Evolutionary conservation across 1,140 invertebrate genomes (phyloP), one percentile per base, ranked within the genome.

Genomic region (Lysiphlebus fabarum): DNA sequence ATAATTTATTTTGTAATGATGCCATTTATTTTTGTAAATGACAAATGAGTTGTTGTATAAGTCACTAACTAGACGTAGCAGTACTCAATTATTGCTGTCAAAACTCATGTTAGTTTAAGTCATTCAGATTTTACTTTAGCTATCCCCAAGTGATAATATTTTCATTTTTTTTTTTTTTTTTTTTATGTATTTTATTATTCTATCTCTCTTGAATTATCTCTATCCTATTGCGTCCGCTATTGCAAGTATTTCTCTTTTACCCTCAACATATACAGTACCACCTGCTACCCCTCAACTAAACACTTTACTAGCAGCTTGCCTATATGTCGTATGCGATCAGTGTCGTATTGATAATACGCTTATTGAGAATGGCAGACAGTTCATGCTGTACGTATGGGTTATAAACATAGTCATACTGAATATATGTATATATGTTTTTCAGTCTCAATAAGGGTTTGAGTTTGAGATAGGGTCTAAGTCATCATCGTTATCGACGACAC

Each of bases 11-110:
- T 70, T 72, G 73, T 74, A 75, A 74, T 74, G 68, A 67, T 74
- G 74, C 73, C 72, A 73, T 75, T 70, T 74, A 66, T 67, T 65
- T 67, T 63, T 62, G 58, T 64, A 62, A 51, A 61, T 57, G 49
- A 50, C 63, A 57, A 64, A 42, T 14, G 56, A 55, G 58, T 61
- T 58, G 60, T n/a, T 50, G 54, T 47, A n/a, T 12, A 63, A 69
- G 63, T 57, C 68, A 67, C 66, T 78, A 80, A 80, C 75, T 75
- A 80, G 73, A 80, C 74, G 79, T 67, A 79, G 67, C 76, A 70
- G 75, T 74, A 77, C 76, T 80, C 78, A 80, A 80, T 80, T 80
- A 80, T 76, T 78, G 76, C 69, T 75, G 76, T 77, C 77, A 78
- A 69, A 77, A 66, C 72, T 78, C 69, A 73, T 78, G 72, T 37